Evolutionary conservation across 2,113 vertebrate genomes (phyloP).

Genomic region (Lanius collurio): DNA sequence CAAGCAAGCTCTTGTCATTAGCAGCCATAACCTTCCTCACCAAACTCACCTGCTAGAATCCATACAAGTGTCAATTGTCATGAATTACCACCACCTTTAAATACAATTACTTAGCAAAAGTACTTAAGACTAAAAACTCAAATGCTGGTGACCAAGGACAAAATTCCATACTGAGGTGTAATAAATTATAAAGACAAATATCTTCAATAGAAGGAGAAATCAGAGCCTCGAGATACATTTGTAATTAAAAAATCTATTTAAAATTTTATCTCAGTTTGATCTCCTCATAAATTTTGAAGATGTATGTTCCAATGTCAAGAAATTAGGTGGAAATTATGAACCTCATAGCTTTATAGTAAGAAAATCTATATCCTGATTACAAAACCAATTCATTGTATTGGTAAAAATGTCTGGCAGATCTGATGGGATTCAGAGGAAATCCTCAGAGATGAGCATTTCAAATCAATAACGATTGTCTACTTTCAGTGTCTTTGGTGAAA

Average conservation of each 20-base stretch:
- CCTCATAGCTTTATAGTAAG: not conserved
- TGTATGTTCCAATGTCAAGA: not conserved
- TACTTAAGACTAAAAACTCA: not conserved
- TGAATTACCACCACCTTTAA: not conserved
- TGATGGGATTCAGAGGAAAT: not conserved
- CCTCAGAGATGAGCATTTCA: not conserved
- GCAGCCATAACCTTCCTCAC: not conserved
- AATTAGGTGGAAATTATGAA: not conserved
- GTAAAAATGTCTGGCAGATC: not conserved
- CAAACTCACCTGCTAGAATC: not conserved
- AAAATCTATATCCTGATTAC: not conserved
- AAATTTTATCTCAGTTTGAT: not conserved
- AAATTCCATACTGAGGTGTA: not conserved
- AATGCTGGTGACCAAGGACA: not conserved
- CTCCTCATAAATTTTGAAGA: not conserved
- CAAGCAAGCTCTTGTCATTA: not conserved
- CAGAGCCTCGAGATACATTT: not conserved
- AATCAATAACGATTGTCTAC: not conserved
- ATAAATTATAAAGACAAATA: not conserved
- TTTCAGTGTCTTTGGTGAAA: not conserved
- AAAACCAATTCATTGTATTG: not conserved
- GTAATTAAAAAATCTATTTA: not conserved
- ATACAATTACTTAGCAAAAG: not conserved
- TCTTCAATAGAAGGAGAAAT: not conserved
- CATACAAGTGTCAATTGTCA: not conserved